Conservation (phyloP, 2,888 invertebrate species). For the Drosophila limbata region DNA sequence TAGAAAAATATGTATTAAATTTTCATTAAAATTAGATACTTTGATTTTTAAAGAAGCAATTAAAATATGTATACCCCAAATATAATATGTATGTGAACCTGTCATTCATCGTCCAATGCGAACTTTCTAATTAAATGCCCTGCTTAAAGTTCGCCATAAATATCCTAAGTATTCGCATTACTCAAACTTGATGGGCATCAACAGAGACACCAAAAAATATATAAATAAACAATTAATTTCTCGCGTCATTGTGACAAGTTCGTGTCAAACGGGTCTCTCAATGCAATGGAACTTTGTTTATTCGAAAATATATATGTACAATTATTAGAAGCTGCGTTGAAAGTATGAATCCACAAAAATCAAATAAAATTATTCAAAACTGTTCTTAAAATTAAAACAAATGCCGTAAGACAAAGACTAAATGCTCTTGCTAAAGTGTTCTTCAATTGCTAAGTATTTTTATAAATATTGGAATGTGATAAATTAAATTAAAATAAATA, state of each 20-base stretch:
- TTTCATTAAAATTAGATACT: too few species aligned
- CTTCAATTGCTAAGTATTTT: not conserved
- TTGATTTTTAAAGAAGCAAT: too few species aligned
- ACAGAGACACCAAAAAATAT: not conserved
- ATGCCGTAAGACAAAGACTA: not conserved
- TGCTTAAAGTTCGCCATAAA: slow-evolving; percentile 2
- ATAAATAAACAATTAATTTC: slow-evolving; percentile 2
- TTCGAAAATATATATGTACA: not conserved
- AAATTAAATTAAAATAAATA: too few species aligned
- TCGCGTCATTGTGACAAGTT: slow-evolving; percentile 15
- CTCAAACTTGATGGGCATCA: slow-evolving; percentile 9
- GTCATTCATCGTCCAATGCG: not conserved
- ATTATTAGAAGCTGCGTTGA: slow-evolving; percentile 2
- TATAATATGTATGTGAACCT: too few species aligned
- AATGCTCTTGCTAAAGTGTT: not conserved
- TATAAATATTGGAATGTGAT: not conserved
- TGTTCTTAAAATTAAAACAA: slow-evolving; percentile 3
- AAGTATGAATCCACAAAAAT: slow-evolving; percentile 8
- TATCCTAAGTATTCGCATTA: slow-evolving; percentile 10
- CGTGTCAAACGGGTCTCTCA: slow-evolving; percentile 6
- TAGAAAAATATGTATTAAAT: too few species aligned
- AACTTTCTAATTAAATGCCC: not conserved
- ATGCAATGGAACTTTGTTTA: slow-evolving; percentile 7
- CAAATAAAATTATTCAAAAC: slow-evolving; percentile 4
- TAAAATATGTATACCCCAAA: not conserved